Evolutionary conservation across 1,140 invertebrate species (phyloP), one percentile per base, ranked within the genome.

Genomic region (Drosophila triauraria): DNA sequence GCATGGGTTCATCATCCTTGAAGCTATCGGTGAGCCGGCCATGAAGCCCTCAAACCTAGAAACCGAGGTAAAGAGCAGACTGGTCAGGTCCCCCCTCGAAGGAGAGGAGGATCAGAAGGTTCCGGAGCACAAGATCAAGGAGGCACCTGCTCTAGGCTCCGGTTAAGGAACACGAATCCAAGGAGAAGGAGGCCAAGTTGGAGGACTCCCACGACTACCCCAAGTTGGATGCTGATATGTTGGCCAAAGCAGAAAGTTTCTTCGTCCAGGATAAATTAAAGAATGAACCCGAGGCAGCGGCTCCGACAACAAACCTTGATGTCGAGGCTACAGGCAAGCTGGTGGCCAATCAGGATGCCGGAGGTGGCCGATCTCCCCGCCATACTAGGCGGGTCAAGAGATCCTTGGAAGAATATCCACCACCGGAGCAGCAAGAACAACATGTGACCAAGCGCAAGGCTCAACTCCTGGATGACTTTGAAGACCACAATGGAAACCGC

Each of bases 401-500:
- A 25, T 79, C 70, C 0, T 20, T 72, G 51, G 83, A 75, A 0
- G 56, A 42, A 3, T 38, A 53, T 17, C 48, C 60, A 13, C 48
- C 60, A 13, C 46, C 38, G 10, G 32, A 44, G 7, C 17, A 54
- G 12, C 38, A 17, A 6, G 46, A 53, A 1, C 13, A 20, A 8
- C 40, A 61, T 20, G 13, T 23, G 9, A 7, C 27, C 4, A 72
- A 68, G 15, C 27, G 58, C 4, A 51, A 42, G 38, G 58, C 23
- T 15, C 57, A 20, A 10, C 47, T 47, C 3, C 6, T 86, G 17
- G 82, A 82, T n/a, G 75, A 71, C 2, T 69, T 79, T 0, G 78
- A 78, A 20, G 82, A 86, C 56, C 82, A 86, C 44, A 86, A 85
- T 72, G 82, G 82, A 2, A 86, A 86, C 60, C 78, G 60, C 3